Base-by-base conservation (phyloP, 2,888 invertebrate genomes). In the Scaptomyza flava region DNA sequence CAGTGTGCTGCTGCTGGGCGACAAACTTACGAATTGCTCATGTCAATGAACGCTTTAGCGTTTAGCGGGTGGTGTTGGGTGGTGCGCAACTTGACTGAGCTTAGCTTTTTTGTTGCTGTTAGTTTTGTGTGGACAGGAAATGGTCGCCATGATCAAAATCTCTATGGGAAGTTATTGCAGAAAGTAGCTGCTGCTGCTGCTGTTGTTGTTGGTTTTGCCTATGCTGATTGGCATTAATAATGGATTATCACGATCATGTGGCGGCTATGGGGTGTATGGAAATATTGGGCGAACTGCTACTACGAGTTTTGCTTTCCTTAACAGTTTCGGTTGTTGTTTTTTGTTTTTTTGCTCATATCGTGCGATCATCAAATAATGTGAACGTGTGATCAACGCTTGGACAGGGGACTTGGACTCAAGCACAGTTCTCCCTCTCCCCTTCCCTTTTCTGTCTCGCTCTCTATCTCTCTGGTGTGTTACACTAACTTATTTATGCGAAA, bases 161-260 rank as follows among this genome's bases (percentile, higher is more conserved):
- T 81, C 81, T 87, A 69, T 84, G 83, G 83, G 71, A 75, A 79
- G 68, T 66, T 70, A 61, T 63, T 75, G 74, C 59, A 34, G 52
- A 53, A 72, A 77, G 56, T 50, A 48, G 62, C 46, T 45, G 71
- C 58, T 43, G 58, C 47, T 45, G 70, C 58, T 72, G 59, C 59
- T 70, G 66, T 50, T 67, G 57, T 17, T 65, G 46, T 48, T 66
- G 64, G 57, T 72, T 69, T 85, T 85, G 68, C 84, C 80, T 90
- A 91, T 91, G 91, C 91, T 92, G 92, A 92, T 92, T 91, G 91
- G 92, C 91, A 91, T 91, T 91, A 91, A 92, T 91, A 91, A 91
- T 91, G 91, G 91, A 91, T 91, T 92, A 91, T 91, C 91, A 91
- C 91, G 91, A 91, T 79, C 81, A 73, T 70, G 74, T 57, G 60